Percentiles rank a stretch among this genome's conserved stretches.
These are phyloP conservation scores for Entomobrya proxima DNA, from an alignment of 2,888 invertebrate genomes.

Conservation along the genomic window DNA sequence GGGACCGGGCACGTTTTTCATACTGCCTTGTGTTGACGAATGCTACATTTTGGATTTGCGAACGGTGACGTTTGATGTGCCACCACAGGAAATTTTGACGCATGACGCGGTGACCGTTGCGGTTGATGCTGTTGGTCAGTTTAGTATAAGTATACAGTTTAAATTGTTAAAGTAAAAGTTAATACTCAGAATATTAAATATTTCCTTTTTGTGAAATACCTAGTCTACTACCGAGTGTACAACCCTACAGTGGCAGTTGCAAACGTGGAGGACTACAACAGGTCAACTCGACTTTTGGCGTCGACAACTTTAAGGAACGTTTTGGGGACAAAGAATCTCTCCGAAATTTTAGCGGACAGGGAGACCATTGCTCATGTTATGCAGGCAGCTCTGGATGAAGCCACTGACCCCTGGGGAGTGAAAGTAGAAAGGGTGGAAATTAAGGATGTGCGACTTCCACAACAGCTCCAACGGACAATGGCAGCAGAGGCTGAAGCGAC, in stretches of 20 bases:
- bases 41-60: conserved; percentile 81
- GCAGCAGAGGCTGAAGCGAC: conserved; percentile 79
- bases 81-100: conserved; percentile 80
- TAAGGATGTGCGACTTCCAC: conserved; percentile 62
- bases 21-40: conserved; percentile 82
- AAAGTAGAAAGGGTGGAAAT: conserved; percentile 68
- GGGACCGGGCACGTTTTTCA: conserved; percentile 81
- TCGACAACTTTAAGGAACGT: conserved; percentile 60
- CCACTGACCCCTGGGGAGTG: conserved; percentile 67
- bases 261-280: conserved; percentile 79
- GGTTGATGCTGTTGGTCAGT: conserved; percentile 53
- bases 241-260: conserved; percentile 80
- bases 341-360: conserved; percentile 45
- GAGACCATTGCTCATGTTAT: conserved; percentile 58
- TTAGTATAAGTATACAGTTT: no score
- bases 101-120: conserved; percentile 79
- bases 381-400: conserved; percentile 58
- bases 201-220: no score
- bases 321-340: conserved; percentile 57
- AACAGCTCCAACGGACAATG: conserved; percentile 76
- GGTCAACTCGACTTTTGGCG: conserved; percentile 59
- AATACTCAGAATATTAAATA: background rate
- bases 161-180: background rate
- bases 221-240: conserved; percentile 76
- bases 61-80: conserved; percentile 81